Percentiles rank a stretch among this genome's conserved stretches.
These are phyloP conservation scores for Ariolimax columbianus DNA, from an alignment of 2,888 invertebrate species.

Conservation along the genomic window DNA sequence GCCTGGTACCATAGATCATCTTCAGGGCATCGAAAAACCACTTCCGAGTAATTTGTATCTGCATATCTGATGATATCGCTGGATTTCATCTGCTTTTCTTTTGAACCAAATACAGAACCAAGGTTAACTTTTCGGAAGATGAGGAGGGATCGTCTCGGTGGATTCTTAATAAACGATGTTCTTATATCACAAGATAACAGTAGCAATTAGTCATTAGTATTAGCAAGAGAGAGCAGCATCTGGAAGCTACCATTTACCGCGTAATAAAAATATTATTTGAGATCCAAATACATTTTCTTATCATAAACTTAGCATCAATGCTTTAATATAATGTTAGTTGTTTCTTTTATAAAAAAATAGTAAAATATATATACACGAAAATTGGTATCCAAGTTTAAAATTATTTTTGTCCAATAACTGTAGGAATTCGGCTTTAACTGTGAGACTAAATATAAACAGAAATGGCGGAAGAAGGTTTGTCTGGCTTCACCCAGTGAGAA, in stretches of 20 bases:
- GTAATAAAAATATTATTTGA: not conserved
- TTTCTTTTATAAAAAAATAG: not conserved
- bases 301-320: not conserved
- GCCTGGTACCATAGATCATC: too few species aligned
- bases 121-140: too few species aligned
- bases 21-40: too few species aligned
- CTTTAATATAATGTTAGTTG: not conserved
- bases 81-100: too few species aligned
- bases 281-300: not conserved
- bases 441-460: conserved; percentile 58
- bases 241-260: not conserved
- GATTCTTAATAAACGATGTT: too few species aligned
- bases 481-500: not conserved
- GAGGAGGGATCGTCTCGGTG: too few species aligned
- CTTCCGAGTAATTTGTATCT: too few species aligned
- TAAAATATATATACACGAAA: not conserved
- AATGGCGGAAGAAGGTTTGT: conserved; percentile 62
- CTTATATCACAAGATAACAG: too few species aligned
- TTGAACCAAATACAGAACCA: too few species aligned
- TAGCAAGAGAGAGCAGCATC: too few species aligned
- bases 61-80: too few species aligned
- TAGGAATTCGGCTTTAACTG: conserved; percentile 30
- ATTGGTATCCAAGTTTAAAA: conserved; percentile 8
- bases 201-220: too few species aligned
- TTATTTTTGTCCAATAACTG: conserved; percentile 42